Base-by-base conservation (phyloP, 2,888 invertebrate genomes). In the Microplitis deprimator region DNA sequence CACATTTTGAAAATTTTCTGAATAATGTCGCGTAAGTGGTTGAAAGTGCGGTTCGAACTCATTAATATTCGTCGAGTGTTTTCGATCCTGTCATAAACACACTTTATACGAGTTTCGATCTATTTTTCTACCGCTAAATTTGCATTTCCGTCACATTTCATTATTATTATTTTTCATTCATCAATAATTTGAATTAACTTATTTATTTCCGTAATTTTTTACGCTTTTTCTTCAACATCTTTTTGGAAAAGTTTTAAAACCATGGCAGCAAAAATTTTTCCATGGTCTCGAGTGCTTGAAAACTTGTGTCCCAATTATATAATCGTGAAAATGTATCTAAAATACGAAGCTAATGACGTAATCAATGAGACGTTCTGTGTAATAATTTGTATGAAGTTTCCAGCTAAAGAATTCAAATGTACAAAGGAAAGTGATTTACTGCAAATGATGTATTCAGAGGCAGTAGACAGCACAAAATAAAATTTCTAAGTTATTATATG, bases 61-160 rank as follows among this genome's bases (percentile, higher is more conserved):
- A 81, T 81, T 80, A 81, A 79, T 81, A 79, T 80, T 81, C 80
- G 80, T 79, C 65, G 75, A 16, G 39, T 41, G 77, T 61, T 65
- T 77, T 77, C 50, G 72, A 71, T 80, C 79, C 77, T 77, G 79
- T 80, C 80, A 65, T 62, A 74, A 79, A 29, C 29, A 77, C 81
- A 80, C 76, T 50, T 59, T 70, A 65, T 68, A 64, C 41, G 65
- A 39, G 7, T 65, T 40, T 13, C 76, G 78, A 79, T 79, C 79
- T 71, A 79, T 79, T 81, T 80, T 80, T 79, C 69, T 41, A 65
- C 29, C 77, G 77, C 79, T 77, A 77, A 80, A 81, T 80, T 79
- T 79, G 78, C 75, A 75, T 77, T 77, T 71, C 41, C 65, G 65
- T 68, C 13, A 20, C 17, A 16, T 38, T 74, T 20, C 4, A 29